Percentiles rank a stretch among this genome's conserved stretches.
Conservation (phyloP, 2,888 invertebrate species). For the Nycteola revayana region DNA sequence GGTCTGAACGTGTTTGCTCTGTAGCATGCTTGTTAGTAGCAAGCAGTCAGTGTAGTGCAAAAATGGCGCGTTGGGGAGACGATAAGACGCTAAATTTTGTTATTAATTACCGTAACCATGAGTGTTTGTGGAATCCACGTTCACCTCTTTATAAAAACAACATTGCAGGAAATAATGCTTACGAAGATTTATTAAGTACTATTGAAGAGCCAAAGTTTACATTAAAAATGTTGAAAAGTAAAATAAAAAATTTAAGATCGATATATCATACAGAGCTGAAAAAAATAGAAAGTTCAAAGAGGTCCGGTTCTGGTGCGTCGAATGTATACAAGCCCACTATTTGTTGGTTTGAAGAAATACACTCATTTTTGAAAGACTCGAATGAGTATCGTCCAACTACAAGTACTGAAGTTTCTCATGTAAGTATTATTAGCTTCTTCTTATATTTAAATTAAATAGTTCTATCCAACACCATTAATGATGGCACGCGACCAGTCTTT, state of each 20-base stretch:
- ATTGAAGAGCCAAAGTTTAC: not conserved
- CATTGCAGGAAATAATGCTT: conserved; percentile 24
- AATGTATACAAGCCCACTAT: conserved; percentile 13
- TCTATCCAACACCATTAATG: too few species aligned
- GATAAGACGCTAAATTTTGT: conserved; percentile 10
- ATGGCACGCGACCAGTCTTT: too few species aligned
- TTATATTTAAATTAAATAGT: too few species aligned
- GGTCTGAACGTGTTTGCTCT: conserved; percentile 1
- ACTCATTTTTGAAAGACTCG: conserved; percentile 1
- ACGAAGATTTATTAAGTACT: conserved; percentile 14
- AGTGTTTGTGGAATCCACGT: conserved; percentile 11
- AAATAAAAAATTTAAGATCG: conserved; percentile 18
- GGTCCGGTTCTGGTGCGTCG: conserved; percentile 21
- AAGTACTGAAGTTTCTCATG: too few species aligned
- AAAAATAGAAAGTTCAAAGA: conserved; percentile 21
- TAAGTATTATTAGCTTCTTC: too few species aligned
- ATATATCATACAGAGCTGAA: conserved; percentile 17
- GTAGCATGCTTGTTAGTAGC: conserved; percentile 3
- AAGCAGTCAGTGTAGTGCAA: not conserved
- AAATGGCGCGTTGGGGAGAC: conserved; percentile 16
- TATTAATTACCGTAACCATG: conserved; percentile 6
- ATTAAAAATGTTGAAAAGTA: not conserved
- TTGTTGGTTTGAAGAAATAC: conserved; percentile 5
- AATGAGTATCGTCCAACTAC: conserved; percentile 1
- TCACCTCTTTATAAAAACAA: conserved; percentile 21